Conservation (phyloP, 1,140 invertebrate species). For the Diorhabda elongata region DNA sequence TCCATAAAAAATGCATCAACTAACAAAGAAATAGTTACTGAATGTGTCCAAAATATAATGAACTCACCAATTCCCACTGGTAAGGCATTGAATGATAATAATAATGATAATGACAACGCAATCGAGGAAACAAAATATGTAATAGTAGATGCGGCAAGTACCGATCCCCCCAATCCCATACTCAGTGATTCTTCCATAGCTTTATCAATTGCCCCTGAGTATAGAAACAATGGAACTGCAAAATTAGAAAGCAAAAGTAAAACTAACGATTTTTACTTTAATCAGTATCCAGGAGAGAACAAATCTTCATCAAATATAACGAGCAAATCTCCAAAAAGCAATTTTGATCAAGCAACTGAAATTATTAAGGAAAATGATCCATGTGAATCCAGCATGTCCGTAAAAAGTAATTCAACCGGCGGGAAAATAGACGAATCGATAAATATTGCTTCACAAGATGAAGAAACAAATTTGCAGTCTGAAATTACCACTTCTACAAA, state of each 20-base stretch:
- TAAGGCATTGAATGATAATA: too few relatives aligned
- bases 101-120: too few relatives aligned
- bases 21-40: too few relatives aligned
- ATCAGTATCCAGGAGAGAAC: too few relatives aligned
- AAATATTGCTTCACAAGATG: neutral
- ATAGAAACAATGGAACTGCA: neutral
- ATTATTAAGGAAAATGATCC: neutral
- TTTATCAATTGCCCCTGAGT: neutral
- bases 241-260: neutral
- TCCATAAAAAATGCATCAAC: too few relatives aligned
- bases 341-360: constrained; percentile 16
- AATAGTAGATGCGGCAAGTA: too few relatives aligned
- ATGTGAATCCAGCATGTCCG: too few relatives aligned
- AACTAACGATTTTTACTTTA: neutral
- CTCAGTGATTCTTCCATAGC: neutral
- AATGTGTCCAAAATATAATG: too few relatives aligned
- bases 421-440: neutral
- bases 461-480: neutral
- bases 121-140: too few relatives aligned
- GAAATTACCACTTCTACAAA: neutral
- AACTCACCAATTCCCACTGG: too few relatives aligned
- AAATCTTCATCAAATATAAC: constrained; percentile 4
- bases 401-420: neutral
- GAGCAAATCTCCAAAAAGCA: constrained; percentile 20
- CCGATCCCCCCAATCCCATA: too few relatives aligned